These are phyloP conservation scores for Galagoides demidoff DNA, from an alignment of 2,797 vertebrate genomes.

Conservation along the genomic window DNA sequence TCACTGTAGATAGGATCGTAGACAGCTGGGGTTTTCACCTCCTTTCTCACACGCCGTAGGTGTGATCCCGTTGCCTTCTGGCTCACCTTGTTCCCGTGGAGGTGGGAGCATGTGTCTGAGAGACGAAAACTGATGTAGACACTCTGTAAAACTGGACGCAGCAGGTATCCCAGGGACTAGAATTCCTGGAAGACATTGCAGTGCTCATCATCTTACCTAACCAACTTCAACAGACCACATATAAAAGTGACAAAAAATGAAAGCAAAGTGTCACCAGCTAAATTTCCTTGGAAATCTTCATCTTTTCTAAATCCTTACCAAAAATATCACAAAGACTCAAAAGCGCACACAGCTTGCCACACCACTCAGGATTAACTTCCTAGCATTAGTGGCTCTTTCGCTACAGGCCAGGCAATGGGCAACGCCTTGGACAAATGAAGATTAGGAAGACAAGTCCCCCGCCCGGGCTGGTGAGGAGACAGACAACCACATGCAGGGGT, in stretches of 20 bases:
- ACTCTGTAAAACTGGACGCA: no score
- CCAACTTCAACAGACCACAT: not conserved
- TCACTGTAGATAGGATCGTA: no score
- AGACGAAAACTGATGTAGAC: no score
- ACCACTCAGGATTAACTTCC: no score
- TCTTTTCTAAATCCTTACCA: not conserved
- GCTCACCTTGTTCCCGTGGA: no score
- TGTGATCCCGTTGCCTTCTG: no score
- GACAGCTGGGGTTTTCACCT: no score
- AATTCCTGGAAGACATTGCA: not conserved
- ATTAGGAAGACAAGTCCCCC: not conserved
- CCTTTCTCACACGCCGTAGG: no score
- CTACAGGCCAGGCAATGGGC: not conserved
- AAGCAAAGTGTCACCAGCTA: not conserved
- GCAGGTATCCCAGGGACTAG: not conserved
- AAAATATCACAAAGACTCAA: not conserved
- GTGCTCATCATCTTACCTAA: accelerated
- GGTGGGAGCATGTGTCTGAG: no score
- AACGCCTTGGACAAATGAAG: not conserved
- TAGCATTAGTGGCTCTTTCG: no score
- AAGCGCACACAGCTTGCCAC: not conserved
- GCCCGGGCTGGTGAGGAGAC: not conserved
- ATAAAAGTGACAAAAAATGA: not conserved
- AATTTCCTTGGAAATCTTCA: not conserved
- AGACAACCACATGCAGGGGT: accelerated